phyloP scores from a whole-genome alignment of 2,888 invertebrate species.

The Ellobium chinense region DNA sequence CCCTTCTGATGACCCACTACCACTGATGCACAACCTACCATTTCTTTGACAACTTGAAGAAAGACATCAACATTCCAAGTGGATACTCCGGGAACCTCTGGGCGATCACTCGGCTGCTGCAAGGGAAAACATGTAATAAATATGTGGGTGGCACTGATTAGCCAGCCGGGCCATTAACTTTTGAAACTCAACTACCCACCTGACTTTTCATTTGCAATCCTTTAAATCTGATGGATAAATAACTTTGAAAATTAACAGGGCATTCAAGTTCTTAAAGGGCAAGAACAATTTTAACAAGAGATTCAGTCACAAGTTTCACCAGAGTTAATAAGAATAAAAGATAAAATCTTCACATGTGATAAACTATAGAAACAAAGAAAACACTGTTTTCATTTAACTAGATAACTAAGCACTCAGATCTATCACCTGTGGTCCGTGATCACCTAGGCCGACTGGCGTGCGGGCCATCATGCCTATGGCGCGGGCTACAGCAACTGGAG shows the following conservation, averaged over 20 bases:
- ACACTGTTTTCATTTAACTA: neutral
- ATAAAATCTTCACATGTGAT: neutral
- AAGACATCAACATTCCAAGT: slow-evolving; percentile 97
- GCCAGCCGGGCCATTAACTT: too few species aligned
- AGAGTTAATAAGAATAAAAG: neutral
- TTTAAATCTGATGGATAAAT: too few species aligned
- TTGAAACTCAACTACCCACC: too few species aligned
- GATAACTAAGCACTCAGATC: neutral
- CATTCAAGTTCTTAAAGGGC: too few species aligned
- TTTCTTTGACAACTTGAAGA: slow-evolving; percentile 92
- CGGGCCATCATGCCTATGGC: slow-evolving; percentile 77
- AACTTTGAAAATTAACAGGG: too few species aligned
- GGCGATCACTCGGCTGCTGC: slow-evolving; percentile 41
- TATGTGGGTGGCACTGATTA: too few species aligned
- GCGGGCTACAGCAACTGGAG: slow-evolving; percentile 90
- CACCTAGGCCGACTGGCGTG: slow-evolving; percentile 88
- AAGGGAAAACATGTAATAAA: too few species aligned
- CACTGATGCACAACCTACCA: slow-evolving; percentile 81
- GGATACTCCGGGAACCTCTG: slow-evolving; percentile 79
- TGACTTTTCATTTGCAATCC: too few species aligned
- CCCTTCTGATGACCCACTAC: too few species aligned
- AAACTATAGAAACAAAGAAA: neutral
- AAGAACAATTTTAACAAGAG: too few species aligned
- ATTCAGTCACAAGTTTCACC: too few species aligned
- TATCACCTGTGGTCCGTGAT: slow-evolving; percentile 70